These are phyloP conservation scores for Metaphire vulgaris DNA, from an alignment of 1,140 invertebrate species.

Conservation along the genomic window DNA sequence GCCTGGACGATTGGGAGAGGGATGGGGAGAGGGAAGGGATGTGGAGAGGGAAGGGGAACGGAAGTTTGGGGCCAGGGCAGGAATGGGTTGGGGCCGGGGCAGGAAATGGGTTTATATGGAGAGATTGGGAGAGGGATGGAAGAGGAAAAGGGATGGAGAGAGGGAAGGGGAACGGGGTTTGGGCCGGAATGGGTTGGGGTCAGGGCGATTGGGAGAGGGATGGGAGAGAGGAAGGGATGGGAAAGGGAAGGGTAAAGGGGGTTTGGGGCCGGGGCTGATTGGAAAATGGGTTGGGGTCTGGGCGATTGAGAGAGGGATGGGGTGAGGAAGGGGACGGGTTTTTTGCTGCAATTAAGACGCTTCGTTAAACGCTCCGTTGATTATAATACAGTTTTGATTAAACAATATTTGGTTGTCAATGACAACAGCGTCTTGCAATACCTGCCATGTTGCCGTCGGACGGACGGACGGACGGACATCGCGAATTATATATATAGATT, in stretches of 20 bases:
- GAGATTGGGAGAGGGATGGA: background rate
- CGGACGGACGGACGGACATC: too few relatives aligned
- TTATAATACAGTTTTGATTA: too few relatives aligned
- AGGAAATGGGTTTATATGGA: background rate
- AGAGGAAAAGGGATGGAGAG: background rate
- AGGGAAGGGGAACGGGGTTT: background rate
- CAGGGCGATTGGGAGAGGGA: background rate
- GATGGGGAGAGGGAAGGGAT: background rate
- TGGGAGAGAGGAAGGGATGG: background rate
- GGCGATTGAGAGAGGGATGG: background rate
- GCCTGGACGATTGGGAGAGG: background rate
- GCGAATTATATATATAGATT: too few relatives aligned
- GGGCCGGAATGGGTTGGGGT: background rate
- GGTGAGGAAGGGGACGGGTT: background rate
- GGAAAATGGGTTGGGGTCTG: background rate
- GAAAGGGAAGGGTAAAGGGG: background rate
- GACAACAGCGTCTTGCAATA: too few relatives aligned
- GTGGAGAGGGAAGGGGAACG: background rate
- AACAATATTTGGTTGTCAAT: too few relatives aligned
- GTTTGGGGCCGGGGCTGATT: too few relatives aligned
- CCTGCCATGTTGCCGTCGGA: too few relatives aligned
- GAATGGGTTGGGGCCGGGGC: background rate
- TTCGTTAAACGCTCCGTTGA: too few relatives aligned
- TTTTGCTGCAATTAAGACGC: background rate
- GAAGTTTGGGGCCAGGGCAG: background rate